Evolutionary conservation across 2,888 invertebrate species (phyloP).

Genomic region (Cyaniris semiargus): DNA sequence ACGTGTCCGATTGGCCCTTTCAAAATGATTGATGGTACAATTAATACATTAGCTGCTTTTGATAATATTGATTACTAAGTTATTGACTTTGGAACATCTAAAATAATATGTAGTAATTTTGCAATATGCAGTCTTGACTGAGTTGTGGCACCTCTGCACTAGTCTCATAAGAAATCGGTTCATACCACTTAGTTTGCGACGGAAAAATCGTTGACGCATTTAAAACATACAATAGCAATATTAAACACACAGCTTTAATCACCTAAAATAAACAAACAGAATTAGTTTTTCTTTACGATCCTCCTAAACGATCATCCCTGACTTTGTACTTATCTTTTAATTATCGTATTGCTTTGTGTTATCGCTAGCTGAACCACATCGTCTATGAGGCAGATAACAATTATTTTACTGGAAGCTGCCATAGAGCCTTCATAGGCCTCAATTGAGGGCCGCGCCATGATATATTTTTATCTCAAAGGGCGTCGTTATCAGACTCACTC

Average conservation of each 20-base stretch:
- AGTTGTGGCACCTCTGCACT: no score
- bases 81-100: slow-evolving; percentile 41
- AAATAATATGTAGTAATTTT: slow-evolving; percentile 17
- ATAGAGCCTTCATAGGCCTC: slow-evolving; percentile 34
- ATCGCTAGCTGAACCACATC: slow-evolving; percentile 11
- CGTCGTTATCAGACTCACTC: slow-evolving; percentile 49
- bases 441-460: slow-evolving; percentile 38
- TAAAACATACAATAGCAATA: no score
- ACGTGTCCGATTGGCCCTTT: slow-evolving; percentile 46
- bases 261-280: neutral
- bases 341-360: slow-evolving; percentile 24
- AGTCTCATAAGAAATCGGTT: no score
- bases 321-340: slow-evolving; percentile 23
- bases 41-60: slow-evolving; percentile 64
- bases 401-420: slow-evolving; percentile 21
- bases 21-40: slow-evolving; percentile 73
- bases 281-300: neutral
- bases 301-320: neutral
- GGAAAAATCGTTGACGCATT: no score
- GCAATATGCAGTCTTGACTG: no score
- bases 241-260: neutral
- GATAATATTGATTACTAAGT: slow-evolving; percentile 55
- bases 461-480: slow-evolving; percentile 57
- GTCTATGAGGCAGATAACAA: slow-evolving; percentile 13
- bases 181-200: no score